Evolutionary conservation across 2,797 vertebrate species (phyloP).

Genomic region (Enteromius trimaculatus): DNA sequence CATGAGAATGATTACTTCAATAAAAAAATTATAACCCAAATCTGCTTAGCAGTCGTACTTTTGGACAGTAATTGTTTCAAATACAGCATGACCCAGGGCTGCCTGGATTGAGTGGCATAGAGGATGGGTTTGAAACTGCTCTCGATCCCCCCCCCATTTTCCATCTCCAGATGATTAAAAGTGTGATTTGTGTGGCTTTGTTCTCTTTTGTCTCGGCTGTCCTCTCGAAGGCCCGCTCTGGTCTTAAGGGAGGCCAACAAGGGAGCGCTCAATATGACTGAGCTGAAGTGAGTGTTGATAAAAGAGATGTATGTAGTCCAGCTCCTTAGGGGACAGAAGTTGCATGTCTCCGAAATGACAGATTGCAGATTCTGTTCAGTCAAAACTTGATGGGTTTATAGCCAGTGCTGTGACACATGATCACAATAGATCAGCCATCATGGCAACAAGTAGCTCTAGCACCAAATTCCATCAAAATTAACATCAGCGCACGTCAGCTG

Average conservation of each 20-base stretch:
- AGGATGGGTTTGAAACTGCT: conserved; percentile 52
- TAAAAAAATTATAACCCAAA: conserved; percentile 86
- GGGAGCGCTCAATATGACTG: conserved; percentile 32
- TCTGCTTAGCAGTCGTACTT: conserved; percentile 80
- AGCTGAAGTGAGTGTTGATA: conserved; percentile 43
- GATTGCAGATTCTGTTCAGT: conserved; percentile 14
- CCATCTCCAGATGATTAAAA: conserved; percentile 65
- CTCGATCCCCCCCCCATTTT: conserved; percentile 28
- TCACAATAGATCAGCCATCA: conserved; percentile 32
- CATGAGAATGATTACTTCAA: conserved; percentile 88
- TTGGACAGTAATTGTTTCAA: conserved; percentile 86
- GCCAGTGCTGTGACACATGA: conserved; percentile 23
- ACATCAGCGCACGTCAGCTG: neutral
- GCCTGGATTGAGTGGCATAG: conserved; percentile 66
- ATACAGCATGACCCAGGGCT: conserved; percentile 82
- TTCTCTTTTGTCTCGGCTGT: conserved; percentile 57
- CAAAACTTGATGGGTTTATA: conserved; percentile 23
- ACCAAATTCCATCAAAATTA: conserved; percentile 10
- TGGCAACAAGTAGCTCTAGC: neutral
- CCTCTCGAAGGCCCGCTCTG: conserved; percentile 46
- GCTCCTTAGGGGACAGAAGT: conserved; percentile 43
- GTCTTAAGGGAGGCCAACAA: conserved; percentile 48
- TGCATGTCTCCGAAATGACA: conserved; percentile 27
- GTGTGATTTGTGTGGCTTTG: conserved; percentile 64
- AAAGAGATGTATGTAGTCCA: conserved; percentile 16